phyloP scores from a whole-genome alignment of 2,797 vertebrate genomes.

The Enteromius thamalakanensis region DNA sequence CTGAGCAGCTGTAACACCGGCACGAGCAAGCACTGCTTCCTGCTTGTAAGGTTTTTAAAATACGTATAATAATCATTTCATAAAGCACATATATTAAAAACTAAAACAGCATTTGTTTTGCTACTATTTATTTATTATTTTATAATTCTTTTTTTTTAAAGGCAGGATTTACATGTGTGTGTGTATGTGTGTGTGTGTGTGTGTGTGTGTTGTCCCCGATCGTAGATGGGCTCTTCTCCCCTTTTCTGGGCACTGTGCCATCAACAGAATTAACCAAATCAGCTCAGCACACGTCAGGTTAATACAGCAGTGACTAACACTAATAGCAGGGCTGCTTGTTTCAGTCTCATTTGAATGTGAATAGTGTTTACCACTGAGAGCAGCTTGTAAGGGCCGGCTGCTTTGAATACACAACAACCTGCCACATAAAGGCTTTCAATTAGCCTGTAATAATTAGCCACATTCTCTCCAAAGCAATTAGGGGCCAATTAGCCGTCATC shows the following conservation, averaged over 20 bases:
- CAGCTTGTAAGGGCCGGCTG: slow-evolving; percentile 69
- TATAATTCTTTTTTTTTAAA: background rate
- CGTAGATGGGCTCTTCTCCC: slow-evolving; percentile 43
- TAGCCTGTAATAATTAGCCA: slow-evolving; percentile 70
- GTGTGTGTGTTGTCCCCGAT: slow-evolving; percentile 18
- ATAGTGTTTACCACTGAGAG: slow-evolving; percentile 77
- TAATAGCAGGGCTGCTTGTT: slow-evolving; percentile 69
- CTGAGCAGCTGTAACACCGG: slow-evolving; percentile 65
- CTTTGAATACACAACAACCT: slow-evolving; percentile 70
- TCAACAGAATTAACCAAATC: slow-evolving; percentile 72
- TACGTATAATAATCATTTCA: background rate
- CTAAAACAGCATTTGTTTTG: background rate
- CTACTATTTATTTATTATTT: background rate
- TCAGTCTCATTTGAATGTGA: slow-evolving; percentile 85
- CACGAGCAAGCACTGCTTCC: slow-evolving; percentile 44
- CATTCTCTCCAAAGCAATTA: slow-evolving; percentile 72
- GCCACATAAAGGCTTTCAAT: slow-evolving; percentile 77
- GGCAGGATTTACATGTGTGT: background rate
- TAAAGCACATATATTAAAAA: background rate
- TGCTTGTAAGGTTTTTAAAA: slow-evolving; percentile 9
- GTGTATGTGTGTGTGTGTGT: background rate
- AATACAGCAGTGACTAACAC: slow-evolving; percentile 68
- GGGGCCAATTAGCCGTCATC: slow-evolving; percentile 79
- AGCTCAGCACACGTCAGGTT: slow-evolving; percentile 74
- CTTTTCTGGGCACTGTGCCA: slow-evolving; percentile 67